Percentiles rank a stretch among this genome's conserved stretches.
phyloP scores from a whole-genome alignment of 2,888 invertebrate species.

The Epinotia demarniana region DNA sequence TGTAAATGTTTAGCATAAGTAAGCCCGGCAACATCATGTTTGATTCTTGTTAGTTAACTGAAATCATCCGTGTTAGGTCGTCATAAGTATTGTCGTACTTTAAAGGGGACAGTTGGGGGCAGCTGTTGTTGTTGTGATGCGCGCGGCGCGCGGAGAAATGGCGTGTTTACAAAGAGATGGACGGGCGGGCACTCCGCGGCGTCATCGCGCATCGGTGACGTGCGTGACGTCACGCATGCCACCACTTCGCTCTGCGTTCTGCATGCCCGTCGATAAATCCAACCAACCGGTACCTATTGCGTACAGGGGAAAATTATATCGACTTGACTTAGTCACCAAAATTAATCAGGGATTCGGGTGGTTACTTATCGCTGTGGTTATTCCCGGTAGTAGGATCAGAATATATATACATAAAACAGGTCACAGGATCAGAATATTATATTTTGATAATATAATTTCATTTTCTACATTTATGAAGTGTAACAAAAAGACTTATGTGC shows the following conservation, averaged over 20 bases:
- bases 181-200: conserved; percentile 22
- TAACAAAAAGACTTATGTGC: not conserved
- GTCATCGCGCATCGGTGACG: conserved; percentile 39
- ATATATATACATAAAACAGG: too few species aligned
- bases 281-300: not conserved
- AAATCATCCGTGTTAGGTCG: conserved; percentile 17
- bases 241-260: conserved; percentile 4
- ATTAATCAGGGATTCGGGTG: not conserved
- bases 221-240: conserved; percentile 35
- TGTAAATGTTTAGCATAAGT: conserved; percentile 13
- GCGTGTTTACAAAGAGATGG: conserved; percentile 36
- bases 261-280: not conserved
- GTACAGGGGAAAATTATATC: not conserved
- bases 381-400: not conserved
- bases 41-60: conserved; percentile 32
- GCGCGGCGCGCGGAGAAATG: conserved; percentile 31
- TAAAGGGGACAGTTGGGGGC: conserved; percentile 39
- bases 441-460: too few species aligned
- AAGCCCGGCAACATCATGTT: conserved; percentile 19
- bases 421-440: too few species aligned
- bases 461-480: not conserved
- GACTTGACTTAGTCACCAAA: not conserved
- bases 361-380: not conserved
- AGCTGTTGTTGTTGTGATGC: conserved; percentile 37
- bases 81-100: conserved; percentile 30